Percentiles rank a stretch among this genome's conserved stretches.
Conservation (phyloP, 2,888 invertebrate genomes). For the Morinoia aosen region DNA sequence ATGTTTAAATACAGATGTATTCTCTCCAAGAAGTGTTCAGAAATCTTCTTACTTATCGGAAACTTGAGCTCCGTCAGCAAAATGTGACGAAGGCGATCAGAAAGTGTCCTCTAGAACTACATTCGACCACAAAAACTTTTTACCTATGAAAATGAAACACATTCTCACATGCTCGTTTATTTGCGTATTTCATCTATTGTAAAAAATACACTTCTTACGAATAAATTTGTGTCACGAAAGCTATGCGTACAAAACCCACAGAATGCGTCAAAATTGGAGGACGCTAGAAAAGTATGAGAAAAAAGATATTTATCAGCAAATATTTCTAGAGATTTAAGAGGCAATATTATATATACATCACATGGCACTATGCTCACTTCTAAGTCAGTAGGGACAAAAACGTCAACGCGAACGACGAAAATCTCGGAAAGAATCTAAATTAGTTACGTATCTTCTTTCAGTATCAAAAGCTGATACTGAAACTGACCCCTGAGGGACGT, state of each 20-base stretch:
- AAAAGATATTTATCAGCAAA: background rate
- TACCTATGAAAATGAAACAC: background rate
- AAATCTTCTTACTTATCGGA: too few relatives aligned
- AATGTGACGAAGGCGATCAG: too few relatives aligned
- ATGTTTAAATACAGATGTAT: too few relatives aligned
- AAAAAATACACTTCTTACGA: background rate
- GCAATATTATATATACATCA: background rate
- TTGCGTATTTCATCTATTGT: background rate
- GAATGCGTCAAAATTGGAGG: background rate
- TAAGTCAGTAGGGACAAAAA: too few relatives aligned
- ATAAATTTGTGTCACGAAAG: background rate
- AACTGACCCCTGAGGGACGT: too few relatives aligned
- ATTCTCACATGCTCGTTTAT: background rate
- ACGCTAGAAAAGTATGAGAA: background rate
- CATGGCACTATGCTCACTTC: too few relatives aligned
- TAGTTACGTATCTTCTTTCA: too few relatives aligned
- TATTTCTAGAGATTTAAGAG: background rate
- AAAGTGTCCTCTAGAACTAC: background rate
- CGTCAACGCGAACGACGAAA: too few relatives aligned
- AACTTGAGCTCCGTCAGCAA: too few relatives aligned
- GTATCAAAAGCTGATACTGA: too few relatives aligned
- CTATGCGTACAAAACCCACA: background rate
- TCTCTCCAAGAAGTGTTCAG: too few relatives aligned
- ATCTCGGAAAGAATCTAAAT: too few relatives aligned
- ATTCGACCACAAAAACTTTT: background rate